A percentile compares a stretch with the other conserved stretches of the same genome.
These are phyloP conservation scores for Ceratothoa steindachneri DNA, from an alignment of 2,888 invertebrate genomes.

Conservation along the genomic window DNA sequence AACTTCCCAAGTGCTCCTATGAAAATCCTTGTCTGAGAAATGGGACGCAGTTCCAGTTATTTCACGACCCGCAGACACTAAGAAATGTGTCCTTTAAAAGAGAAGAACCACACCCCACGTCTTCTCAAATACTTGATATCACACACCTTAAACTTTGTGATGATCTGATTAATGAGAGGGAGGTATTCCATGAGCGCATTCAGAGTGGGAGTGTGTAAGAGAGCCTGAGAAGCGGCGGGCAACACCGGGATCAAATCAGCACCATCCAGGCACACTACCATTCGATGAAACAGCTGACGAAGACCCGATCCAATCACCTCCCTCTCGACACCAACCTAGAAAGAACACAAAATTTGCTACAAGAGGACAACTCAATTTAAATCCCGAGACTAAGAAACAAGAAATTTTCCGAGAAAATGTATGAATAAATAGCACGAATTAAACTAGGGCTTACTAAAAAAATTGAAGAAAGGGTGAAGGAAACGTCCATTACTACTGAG, in stretches of 20 bases:
- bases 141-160: conserved; percentile 60
- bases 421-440: not conserved
- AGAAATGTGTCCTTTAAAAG: too few relatives aligned
- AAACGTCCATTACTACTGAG: too few relatives aligned
- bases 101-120: too few relatives aligned
- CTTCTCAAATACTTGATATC: too few relatives aligned
- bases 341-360: too few relatives aligned
- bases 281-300: conserved; percentile 59
- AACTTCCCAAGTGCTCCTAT: too few relatives aligned
- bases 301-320: conserved; percentile 53
- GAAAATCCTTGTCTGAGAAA: too few relatives aligned
- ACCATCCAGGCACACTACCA: conserved; percentile 59
- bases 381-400: too few relatives aligned
- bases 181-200: conserved; percentile 57
- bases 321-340: conserved; percentile 39
- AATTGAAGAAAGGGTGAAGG: too few relatives aligned
- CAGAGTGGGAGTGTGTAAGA: conserved; percentile 54
- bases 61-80: too few relatives aligned
- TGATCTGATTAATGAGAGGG: conserved; percentile 60
- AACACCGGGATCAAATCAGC: conserved; percentile 58
- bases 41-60: too few relatives aligned
- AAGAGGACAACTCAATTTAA: too few relatives aligned
- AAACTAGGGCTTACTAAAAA: not conserved
- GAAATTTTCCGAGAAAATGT: not conserved
- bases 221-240: conserved; percentile 56